A percentile compares a stretch with the other conserved stretches of the same genome.
These are phyloP conservation scores for Plectrocnemia conspersa DNA, from an alignment of 1,140 invertebrate species.

Conservation along the genomic window DNA sequence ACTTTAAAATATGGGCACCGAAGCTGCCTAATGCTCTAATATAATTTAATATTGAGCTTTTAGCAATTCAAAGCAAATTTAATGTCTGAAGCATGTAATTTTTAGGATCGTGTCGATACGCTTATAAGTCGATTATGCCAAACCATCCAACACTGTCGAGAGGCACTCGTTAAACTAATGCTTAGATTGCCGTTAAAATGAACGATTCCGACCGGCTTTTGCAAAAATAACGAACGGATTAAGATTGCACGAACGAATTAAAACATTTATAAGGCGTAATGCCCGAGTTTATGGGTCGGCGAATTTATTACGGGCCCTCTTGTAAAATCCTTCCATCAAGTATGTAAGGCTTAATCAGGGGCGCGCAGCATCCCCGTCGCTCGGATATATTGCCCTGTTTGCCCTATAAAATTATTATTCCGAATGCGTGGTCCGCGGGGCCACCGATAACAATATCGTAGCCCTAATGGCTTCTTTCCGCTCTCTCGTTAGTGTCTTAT, in stretches of 20 bases:
- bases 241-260: not conserved
- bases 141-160: no score
- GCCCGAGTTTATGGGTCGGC: not conserved
- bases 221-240: not conserved
- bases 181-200: no score
- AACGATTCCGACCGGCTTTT: not conserved
- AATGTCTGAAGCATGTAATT: no score
- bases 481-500: conserved; percentile 26
- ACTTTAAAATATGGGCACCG: no score
- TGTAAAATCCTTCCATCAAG: conserved; percentile 20
- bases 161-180: no score
- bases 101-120: no score
- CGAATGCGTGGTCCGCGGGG: not conserved
- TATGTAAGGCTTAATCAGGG: conserved; percentile 25
- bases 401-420: conserved; percentile 12
- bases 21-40: no score
- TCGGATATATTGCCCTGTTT: not conserved
- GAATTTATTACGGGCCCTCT: not conserved
- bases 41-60: no score
- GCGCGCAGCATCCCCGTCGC: not conserved
- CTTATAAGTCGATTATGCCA: no score
- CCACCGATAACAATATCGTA: not conserved
- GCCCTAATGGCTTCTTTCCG: conserved; percentile 25
- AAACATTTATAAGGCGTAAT: not conserved
- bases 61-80: no score